These are phyloP conservation scores for Leptestheria dahalacensis DNA, from an alignment of 1,140 invertebrate species.

Conservation along the genomic window DNA sequence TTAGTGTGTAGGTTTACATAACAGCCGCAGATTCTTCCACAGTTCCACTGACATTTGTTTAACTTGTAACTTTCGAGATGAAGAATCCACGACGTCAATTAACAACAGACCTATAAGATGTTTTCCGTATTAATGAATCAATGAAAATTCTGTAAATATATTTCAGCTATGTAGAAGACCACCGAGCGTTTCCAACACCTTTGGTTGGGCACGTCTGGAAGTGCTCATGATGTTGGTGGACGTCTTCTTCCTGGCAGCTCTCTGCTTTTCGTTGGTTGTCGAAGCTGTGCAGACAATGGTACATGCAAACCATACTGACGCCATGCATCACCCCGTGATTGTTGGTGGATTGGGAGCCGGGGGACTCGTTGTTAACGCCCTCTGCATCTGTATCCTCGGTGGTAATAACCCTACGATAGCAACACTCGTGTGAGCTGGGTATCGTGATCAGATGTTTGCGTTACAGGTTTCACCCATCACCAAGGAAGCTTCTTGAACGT, in stretches of 20 bases:
- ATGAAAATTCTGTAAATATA: too few species aligned
- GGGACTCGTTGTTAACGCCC: conserved; percentile 47
- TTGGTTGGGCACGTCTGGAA: conserved; percentile 75
- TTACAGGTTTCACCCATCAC: conserved; percentile 49
- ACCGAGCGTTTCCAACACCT: conserved; percentile 62
- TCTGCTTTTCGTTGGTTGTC: conserved; percentile 63
- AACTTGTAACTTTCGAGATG: too few species aligned
- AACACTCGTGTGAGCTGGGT: not conserved
- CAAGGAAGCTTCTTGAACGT: conserved; percentile 54
- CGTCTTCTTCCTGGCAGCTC: conserved; percentile 62
- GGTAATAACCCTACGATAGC: conserved; percentile 29
- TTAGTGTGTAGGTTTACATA: too few species aligned
- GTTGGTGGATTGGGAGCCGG: conserved; percentile 46
- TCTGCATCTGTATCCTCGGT: conserved; percentile 57
- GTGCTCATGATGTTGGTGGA: conserved; percentile 65
- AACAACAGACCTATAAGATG: too few species aligned
- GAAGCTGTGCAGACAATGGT: conserved; percentile 49
- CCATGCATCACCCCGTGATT: conserved; percentile 42
- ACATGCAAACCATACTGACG: conserved; percentile 37
- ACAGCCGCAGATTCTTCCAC: too few species aligned
- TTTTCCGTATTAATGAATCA: too few species aligned
- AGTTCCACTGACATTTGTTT: too few species aligned
- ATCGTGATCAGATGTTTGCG: not conserved
- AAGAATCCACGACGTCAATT: too few species aligned
- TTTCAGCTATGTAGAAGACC: conserved; percentile 38